Conservation (phyloP, 92 coral and sea anemone species). For the Porites evermanni region DNA sequence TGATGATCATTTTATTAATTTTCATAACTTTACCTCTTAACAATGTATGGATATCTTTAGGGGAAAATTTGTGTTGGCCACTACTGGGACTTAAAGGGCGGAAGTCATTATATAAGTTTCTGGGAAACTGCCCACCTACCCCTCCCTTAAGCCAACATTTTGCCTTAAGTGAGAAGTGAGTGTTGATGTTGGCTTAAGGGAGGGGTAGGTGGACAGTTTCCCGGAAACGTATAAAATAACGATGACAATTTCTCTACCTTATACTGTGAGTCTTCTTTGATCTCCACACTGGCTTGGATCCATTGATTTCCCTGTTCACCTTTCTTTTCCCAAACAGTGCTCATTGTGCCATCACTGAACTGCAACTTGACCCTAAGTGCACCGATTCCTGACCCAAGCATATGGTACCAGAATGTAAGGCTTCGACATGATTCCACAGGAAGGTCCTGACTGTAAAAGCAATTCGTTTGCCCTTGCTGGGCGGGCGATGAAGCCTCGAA, state of each 20-base stretch:
- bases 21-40: too few species aligned
- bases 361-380: slow-evolving; percentile 61
- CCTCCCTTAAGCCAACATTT: too few species aligned
- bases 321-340: slow-evolving; percentile 57
- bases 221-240: not conserved
- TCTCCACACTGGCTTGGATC: slow-evolving; percentile 58
- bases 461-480: slow-evolving; percentile 66
- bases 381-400: slow-evolving; percentile 75
- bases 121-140: too few species aligned
- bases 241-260: slow-evolving; percentile 47
- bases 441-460: slow-evolving; percentile 67
- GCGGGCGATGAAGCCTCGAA: slow-evolving; percentile 90
- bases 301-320: slow-evolving; percentile 85
- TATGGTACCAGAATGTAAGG: slow-evolving; percentile 88
- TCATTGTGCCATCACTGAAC: slow-evolving; percentile 3
- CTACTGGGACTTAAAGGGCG: too few species aligned
- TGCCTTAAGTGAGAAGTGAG: too few species aligned
- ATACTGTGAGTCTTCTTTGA: slow-evolving; percentile 39
- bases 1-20: too few species aligned
- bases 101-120: too few species aligned
- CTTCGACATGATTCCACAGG: slow-evolving; percentile 65
- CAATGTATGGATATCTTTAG: too few species aligned
- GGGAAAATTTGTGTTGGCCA: too few species aligned
- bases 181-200: too few species aligned
- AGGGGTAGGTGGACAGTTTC: too few species aligned